Evolutionary conservation across 2,113 vertebrate genomes (phyloP).

Genomic region (Neofelis nebulosa): DNA sequence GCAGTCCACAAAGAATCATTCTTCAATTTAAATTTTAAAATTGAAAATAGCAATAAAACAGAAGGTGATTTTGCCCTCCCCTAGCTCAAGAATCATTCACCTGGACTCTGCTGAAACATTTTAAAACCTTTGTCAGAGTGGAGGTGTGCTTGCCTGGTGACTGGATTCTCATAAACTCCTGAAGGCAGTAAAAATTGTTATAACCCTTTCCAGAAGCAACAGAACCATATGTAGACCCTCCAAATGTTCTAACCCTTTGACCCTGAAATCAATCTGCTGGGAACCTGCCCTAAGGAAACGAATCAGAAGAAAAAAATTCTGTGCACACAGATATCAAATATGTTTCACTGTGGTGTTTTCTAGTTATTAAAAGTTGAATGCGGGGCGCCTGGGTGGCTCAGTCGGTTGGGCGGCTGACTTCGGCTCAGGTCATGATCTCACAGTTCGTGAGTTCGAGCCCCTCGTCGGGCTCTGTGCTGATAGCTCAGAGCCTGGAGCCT

Average conservation of each 20-base stretch:
- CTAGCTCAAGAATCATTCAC: not conserved
- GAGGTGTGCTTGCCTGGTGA: not conserved
- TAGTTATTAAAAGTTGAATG: not conserved
- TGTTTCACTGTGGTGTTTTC: not conserved
- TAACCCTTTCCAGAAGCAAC: not conserved
- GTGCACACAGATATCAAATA: fast-evolving
- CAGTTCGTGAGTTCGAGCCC: not conserved
- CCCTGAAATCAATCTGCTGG: not conserved
- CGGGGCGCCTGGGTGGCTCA: not conserved
- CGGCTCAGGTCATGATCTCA: not conserved
- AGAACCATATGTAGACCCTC: not conserved
- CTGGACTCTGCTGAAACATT: not conserved
- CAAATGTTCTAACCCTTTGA: not conserved
- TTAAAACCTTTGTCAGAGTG: not conserved
- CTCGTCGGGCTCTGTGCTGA: fast-evolving
- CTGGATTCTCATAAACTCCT: too few species aligned
- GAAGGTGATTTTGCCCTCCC: not conserved
- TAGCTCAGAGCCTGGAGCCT: too few species aligned
- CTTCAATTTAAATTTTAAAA: not conserved
- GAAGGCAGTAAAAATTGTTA: not conserved
- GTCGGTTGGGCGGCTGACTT: not conserved
- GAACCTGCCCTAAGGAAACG: not conserved
- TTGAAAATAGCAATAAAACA: not conserved
- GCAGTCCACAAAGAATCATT: not conserved
- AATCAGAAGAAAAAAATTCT: not conserved